phyloP scores from a whole-genome alignment of 2,797 vertebrate genomes.

The Rhincodon typus region DNA sequence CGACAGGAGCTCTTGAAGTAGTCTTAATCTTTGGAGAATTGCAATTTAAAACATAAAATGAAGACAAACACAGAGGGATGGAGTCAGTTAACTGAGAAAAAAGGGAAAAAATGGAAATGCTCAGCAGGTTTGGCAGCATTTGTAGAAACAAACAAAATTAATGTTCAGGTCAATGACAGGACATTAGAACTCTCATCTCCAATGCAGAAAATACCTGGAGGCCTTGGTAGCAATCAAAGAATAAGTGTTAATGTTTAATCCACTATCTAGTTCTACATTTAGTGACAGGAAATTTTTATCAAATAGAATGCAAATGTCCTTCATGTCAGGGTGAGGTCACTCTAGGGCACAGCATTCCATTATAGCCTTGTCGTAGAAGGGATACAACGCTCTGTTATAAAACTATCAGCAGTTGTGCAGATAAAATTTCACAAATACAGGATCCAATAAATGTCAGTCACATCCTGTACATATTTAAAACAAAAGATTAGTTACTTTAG shows the following conservation, averaged over 20 bases:
- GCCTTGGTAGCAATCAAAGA: neutral
- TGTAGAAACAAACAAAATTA: neutral
- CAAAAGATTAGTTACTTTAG: neutral
- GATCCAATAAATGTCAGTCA: neutral
- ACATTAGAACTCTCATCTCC: neutral
- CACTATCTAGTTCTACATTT: neutral
- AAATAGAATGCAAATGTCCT: neutral
- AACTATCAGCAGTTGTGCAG: neutral
- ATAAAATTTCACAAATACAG: neutral
- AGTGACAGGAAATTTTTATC: neutral
- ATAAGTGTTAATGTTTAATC: neutral
- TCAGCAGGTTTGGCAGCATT: neutral
- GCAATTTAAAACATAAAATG: neutral
- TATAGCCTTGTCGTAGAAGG: neutral
- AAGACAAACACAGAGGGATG: neutral
- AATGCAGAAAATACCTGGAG: neutral
- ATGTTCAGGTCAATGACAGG: neutral
- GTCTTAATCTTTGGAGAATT: neutral
- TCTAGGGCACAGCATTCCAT: too few species aligned
- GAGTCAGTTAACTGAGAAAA: neutral
- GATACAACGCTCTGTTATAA: neutral
- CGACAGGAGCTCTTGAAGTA: neutral
- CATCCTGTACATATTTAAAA: neutral
- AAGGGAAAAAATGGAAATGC: neutral
- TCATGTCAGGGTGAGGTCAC: neutral